Base-by-base conservation (phyloP, 2,888 invertebrate genomes). In the Lumbricus terrestris region DNA sequence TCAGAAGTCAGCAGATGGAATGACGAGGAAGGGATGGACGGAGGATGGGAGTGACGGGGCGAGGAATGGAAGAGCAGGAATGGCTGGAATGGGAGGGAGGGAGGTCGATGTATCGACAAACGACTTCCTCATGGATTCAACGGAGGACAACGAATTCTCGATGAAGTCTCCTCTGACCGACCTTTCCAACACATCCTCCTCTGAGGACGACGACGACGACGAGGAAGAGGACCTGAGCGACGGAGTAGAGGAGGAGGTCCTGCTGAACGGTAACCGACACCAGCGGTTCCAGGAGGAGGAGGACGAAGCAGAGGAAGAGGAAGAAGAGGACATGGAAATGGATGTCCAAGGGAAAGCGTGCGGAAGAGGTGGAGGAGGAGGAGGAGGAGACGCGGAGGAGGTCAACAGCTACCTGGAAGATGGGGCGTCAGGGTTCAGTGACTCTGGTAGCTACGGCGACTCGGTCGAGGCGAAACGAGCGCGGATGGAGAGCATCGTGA, bases 401-500 rank as follows among this genome's bases (percentile, higher is more conserved):
- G 13, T 13, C 37, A 88, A 23, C 38, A 88, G 35, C 38, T 37
- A 88, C 37, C 8, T 38, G 88, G 90, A 90, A 29, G 90, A 90
- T 15, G 82, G 82, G 13, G 90, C 90, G 6, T 90, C 90, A 23
- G 33, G 37, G 29, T 82, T 82, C 34, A 83, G 82, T 29, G 90
- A 90, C 83, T 82, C 33, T 23, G 89, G 90, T 54, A 90, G 91
- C 90, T 47, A 40, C 20, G 92, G 89, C 4, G 93, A 93, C 82
- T 92, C 91, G 35, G 93, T 93, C 89, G 94, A 94, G 95, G 97
- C 97, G 94, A 98, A 98, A 95, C 97, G 98, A 93, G 98, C 98
- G 88, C 97, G 98, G 93, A 98, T 98, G 92, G 98, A 98, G 95
- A 98, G 98, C 95, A 98, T 98, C 93, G 97, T 98, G 93, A 97